These are phyloP conservation scores for Drosophila melanogaster DNA, from an alignment of 1,140 invertebrate genomes.

Conservation along the genomic window DNA sequence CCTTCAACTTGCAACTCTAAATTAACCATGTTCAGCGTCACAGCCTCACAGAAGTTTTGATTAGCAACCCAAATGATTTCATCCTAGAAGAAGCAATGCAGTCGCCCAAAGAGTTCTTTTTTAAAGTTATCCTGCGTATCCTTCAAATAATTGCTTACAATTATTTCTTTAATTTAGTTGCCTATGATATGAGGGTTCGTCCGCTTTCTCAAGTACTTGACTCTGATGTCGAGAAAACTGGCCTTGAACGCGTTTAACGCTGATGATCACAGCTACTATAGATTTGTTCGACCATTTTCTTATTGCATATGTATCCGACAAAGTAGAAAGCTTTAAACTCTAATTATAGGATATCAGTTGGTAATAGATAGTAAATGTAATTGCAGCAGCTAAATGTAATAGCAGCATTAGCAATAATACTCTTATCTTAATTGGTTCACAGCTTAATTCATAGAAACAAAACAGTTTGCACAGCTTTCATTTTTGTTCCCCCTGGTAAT, in stretches of 20 bases:
- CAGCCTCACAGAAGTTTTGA: constrained; percentile 41
- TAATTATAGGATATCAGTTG: background rate
- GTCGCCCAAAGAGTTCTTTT: constrained; percentile 46
- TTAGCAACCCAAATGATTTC: constrained; percentile 35
- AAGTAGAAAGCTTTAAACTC: background rate
- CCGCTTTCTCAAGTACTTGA: background rate
- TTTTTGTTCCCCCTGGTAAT: constrained; percentile 3
- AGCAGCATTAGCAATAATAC: background rate
- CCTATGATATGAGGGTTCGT: background rate
- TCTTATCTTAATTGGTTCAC: background rate
- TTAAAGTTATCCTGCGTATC: constrained; percentile 45
- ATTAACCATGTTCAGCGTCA: constrained; percentile 45
- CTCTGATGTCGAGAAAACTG: background rate
- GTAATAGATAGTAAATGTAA: background rate
- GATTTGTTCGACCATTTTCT: constrained; percentile 2
- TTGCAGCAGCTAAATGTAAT: background rate
- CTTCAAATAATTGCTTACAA: constrained; percentile 10
- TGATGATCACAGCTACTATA: background rate
- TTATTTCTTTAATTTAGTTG: constrained; percentile 1
- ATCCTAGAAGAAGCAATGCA: constrained; percentile 47
- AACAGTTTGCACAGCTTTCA: constrained; percentile 2
- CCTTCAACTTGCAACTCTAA: constrained; percentile 62
- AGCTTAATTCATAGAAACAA: background rate
- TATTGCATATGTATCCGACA: background rate
- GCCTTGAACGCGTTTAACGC: background rate